Evolutionary conservation across 2,888 invertebrate species (phyloP), one percentile per base, ranked within the genome.

Genomic region (Pecten maximus): DNA sequence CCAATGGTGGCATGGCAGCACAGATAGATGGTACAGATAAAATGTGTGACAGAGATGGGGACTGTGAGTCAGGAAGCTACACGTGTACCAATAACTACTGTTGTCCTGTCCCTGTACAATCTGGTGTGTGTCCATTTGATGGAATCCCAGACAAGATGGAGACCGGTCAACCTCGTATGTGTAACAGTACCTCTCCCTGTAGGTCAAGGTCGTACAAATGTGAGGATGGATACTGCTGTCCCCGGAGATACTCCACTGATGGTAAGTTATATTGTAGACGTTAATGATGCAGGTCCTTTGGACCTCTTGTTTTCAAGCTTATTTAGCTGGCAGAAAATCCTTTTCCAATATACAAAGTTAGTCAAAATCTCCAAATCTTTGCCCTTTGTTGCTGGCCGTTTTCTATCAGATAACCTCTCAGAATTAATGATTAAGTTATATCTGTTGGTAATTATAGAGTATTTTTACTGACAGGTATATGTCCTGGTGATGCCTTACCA

Each of bases 151-250:
- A 88, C 0, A 88, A 74, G 87, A 60, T n/a, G 35, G 89, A 88
- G 23, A 74, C 40, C 4, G 48, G 87, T 40, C 86, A 91, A 35
- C 89, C 91, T 23, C 87, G 87, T n/a, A 87, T 74, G 35, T 91
- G 91, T 89, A 91, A 60, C 28, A 88, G n/a, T 15, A 88, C 60
- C 23, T 54, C 88, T 50, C 74, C 60, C 40, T 91, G 91, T 87
- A 87, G 74, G 88, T 87, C 89, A 39, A 74, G 60, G n/a, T 87
- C 87, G 15, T 89, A 87, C 44, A 40, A 28, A 4, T 91, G 91
- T 40, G 87, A 91, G 44, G 40, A 88, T 3, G 91, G 89, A 19
- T 91, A 91, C 87, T 91, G 91, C 87, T 91, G 91, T 50, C 88
- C 91, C 10, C 74, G 10, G 35, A 74, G 35, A 74, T 28, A 35